Conservation (phyloP, 2,113 vertebrate species). For the Oxyura jamaicensis region DNA sequence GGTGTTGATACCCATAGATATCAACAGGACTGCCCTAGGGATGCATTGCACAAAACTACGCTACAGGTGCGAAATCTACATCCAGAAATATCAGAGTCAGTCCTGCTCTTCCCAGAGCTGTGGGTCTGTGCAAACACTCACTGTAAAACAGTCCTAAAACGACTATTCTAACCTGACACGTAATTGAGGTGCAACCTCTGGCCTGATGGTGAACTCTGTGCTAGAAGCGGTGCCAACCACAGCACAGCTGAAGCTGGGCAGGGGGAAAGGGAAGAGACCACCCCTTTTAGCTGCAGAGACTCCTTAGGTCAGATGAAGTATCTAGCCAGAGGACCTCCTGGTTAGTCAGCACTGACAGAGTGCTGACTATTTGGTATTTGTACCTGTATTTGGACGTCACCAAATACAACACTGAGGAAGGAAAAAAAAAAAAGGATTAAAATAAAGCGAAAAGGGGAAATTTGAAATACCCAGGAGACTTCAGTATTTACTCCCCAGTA, state of each 20-base stretch:
- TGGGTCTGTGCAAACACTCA: background rate
- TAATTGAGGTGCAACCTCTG: background rate
- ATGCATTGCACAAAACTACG: background rate
- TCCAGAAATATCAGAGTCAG: background rate
- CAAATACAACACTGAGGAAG: background rate
- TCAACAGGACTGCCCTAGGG: too few relatives aligned
- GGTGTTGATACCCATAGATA: too few relatives aligned
- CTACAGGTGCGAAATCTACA: background rate
- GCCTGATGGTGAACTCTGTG: background rate
- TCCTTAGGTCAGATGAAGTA: background rate
- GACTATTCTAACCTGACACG: background rate
- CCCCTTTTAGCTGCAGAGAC: background rate
- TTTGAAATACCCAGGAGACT: background rate
- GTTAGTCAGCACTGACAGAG: background rate
- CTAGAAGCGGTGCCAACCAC: background rate
- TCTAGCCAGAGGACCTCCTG: background rate
- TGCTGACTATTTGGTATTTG: too few relatives aligned
- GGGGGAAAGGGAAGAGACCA: background rate
- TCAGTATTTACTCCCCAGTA: background rate
- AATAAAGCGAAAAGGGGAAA: background rate
- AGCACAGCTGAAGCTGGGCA: background rate
- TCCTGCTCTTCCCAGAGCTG: background rate
- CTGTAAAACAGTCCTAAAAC: background rate
- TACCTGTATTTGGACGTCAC: background rate
- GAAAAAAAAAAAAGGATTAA: background rate